Percentiles rank a stretch among this genome's conserved stretches.
Evolutionary conservation across 1,140 invertebrate genomes (phyloP).

Genomic region (Triops cancriformis): DNA sequence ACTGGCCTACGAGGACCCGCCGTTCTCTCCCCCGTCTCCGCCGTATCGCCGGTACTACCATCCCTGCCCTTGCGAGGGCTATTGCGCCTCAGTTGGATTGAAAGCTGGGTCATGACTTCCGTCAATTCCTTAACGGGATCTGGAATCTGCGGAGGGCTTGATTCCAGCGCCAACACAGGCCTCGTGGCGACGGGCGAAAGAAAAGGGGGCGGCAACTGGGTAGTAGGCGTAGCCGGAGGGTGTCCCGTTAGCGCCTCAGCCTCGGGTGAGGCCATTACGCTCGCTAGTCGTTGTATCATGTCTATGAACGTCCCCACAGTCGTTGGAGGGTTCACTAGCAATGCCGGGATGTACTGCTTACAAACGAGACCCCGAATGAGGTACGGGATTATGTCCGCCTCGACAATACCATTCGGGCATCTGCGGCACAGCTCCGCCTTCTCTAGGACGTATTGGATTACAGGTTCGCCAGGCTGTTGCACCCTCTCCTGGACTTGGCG

Average conservation of each 20-base stretch:
- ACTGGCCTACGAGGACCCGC: not conserved
- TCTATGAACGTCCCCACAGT: constrained; percentile 17
- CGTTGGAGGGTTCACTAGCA: constrained; percentile 13
- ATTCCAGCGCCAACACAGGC: not conserved
- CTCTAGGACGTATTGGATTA: constrained; percentile 2
- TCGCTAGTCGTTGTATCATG: not conserved
- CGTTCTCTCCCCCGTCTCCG: constrained; percentile 7
- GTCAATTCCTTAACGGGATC: not conserved
- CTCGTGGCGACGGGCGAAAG: not conserved
- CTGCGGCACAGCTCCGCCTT: constrained; percentile 18
- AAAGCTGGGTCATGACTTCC: not conserved
- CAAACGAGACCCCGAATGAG: constrained; percentile 17
- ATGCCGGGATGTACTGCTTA: not conserved
- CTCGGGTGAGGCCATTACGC: not conserved
- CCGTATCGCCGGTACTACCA: not conserved
- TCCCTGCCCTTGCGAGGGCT: not conserved
- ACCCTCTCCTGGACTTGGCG: too few relatives aligned
- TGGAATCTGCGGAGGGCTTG: not conserved
- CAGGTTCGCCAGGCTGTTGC: constrained; percentile 6
- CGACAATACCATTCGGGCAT: constrained; percentile 9
- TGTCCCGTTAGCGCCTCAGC: not conserved
- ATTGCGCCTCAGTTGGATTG: not conserved
- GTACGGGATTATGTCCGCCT: not conserved
- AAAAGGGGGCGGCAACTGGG: not conserved
- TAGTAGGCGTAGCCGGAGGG: not conserved